phyloP scores from a whole-genome alignment of 2,797 vertebrate species.

The Sylvilagus floridanus region DNA sequence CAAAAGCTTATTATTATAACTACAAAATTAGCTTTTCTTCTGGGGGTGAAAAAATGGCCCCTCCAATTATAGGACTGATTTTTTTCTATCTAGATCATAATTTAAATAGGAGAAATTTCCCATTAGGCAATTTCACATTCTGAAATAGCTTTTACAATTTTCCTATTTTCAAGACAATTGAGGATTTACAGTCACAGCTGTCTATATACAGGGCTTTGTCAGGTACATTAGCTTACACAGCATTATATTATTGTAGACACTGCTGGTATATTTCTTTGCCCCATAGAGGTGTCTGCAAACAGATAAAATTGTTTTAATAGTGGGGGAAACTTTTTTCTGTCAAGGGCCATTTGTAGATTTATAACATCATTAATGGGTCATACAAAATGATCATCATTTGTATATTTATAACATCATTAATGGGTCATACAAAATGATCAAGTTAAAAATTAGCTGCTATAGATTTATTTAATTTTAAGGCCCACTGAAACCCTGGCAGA shows the following conservation, averaged over 20 bases:
- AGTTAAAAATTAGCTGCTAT: too few species aligned
- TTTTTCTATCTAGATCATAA: constrained; percentile 53
- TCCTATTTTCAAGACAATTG: constrained; percentile 35
- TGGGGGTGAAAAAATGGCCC: neutral
- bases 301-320: constrained; percentile 73
- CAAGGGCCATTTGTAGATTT: too few species aligned
- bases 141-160: constrained; percentile 40
- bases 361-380: too few species aligned
- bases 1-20: constrained; percentile 75
- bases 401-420: too few species aligned
- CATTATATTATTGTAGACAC: constrained; percentile 61
- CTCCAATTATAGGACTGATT: constrained; percentile 38
- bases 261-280: constrained; percentile 64
- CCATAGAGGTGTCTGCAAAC: constrained; percentile 70
- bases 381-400: too few species aligned
- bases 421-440: too few species aligned
- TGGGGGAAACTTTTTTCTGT: constrained; percentile 40
- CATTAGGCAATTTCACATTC: constrained; percentile 39
- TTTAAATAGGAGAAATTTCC: constrained; percentile 14
- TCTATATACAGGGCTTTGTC: neutral
- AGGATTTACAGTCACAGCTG: neutral
- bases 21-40: constrained; percentile 67
- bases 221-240: constrained; percentile 45
- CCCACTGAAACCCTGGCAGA: too few species aligned
- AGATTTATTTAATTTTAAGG: too few species aligned